Conservation (phyloP, 1,140 invertebrate species). For the Brevipalpus yothersi region DNA sequence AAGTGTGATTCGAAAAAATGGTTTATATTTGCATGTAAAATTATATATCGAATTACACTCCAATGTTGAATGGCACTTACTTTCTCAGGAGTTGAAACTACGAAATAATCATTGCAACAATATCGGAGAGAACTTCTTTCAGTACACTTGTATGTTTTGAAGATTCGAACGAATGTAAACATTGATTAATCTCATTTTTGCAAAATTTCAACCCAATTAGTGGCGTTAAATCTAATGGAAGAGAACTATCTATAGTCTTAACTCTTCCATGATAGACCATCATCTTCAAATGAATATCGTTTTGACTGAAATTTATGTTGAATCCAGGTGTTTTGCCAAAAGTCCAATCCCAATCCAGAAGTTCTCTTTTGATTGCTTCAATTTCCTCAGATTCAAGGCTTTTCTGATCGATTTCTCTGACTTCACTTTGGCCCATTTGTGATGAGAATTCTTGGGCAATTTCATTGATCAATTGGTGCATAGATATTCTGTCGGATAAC, state of each 20-base stretch:
- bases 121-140: no score
- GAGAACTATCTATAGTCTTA: not conserved
- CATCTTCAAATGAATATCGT: not conserved
- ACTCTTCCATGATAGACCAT: not conserved
- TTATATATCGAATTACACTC: no score
- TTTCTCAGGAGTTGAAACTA: no score
- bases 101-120: no score
- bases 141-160: no score
- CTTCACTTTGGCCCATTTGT: not conserved
- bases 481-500: not conserved
- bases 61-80: no score
- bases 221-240: not conserved
- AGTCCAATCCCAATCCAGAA: constrained; percentile 55
- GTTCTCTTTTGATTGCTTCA: constrained; percentile 30
- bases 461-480: not conserved
- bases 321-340: constrained; percentile 3
- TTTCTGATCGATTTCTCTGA: constrained; percentile 18
- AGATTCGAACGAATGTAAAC: no score
- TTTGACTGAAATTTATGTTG: not conserved
- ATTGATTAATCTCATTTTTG: not conserved
- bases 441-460: not conserved
- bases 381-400: constrained; percentile 65
- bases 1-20: no score
- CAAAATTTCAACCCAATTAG: not conserved
- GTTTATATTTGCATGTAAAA: no score